Percentiles rank a stretch among this genome's conserved stretches.
Evolutionary conservation across 2,888 invertebrate species (phyloP).

Genomic region (Siphonodentalium dalli): DNA sequence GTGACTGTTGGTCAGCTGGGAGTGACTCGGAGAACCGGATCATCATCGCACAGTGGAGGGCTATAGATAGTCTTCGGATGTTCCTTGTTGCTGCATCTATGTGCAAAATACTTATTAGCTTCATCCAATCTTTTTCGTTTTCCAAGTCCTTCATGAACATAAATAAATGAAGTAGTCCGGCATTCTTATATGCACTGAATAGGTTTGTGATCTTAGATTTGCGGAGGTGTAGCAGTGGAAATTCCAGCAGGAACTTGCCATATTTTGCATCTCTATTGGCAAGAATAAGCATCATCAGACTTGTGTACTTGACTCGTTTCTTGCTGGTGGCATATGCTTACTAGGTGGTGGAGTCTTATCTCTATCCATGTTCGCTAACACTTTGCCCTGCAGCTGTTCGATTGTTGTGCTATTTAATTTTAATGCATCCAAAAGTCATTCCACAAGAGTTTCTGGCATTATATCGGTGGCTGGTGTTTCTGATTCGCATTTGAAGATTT

Average conservation of each 20-base stretch:
- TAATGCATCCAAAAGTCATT: too few relatives aligned
- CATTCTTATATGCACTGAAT: slow-evolving; percentile 22
- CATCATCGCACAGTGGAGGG: slow-evolving; percentile 12
- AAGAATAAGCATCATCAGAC: slow-evolving; percentile 4
- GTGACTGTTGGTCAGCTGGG: not conserved
- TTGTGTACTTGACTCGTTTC: too few relatives aligned
- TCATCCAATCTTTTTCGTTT: slow-evolving; percentile 19
- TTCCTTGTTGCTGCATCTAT: slow-evolving; percentile 20
- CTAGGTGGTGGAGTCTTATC: too few relatives aligned
- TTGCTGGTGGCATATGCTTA: too few relatives aligned
- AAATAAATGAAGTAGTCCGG: slow-evolving; percentile 21
- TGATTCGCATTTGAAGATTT: too few relatives aligned
- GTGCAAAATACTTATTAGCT: slow-evolving; percentile 16
- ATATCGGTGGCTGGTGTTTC: too few relatives aligned
- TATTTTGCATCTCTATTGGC: slow-evolving; percentile 5
- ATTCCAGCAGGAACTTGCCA: slow-evolving; percentile 17
- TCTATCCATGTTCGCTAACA: too few relatives aligned
- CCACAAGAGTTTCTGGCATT: too few relatives aligned
- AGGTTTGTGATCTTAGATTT: slow-evolving; percentile 26
- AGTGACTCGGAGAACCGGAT: slow-evolving; percentile 5
- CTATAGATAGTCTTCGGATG: slow-evolving; percentile 3
- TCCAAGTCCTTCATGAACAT: slow-evolving; percentile 23
- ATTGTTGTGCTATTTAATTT: too few relatives aligned
- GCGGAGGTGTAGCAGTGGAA: slow-evolving; percentile 20
- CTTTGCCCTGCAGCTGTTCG: too few relatives aligned